phyloP scores from a whole-genome alignment of 2,797 vertebrate genomes.

The Erpetoichthys calabaricus region DNA sequence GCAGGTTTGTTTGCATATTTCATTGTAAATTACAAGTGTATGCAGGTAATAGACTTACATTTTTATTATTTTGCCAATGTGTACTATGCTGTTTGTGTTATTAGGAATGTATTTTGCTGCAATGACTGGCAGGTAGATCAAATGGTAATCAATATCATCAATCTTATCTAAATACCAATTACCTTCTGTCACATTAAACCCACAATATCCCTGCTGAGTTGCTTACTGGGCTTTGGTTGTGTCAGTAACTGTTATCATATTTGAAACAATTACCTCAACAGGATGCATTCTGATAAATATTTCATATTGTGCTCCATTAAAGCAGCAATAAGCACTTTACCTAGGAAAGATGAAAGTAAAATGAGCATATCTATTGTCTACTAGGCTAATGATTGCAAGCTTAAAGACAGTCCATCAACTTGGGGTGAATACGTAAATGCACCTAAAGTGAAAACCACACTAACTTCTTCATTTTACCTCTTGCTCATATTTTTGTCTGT shows the following conservation, averaged over 20 bases:
- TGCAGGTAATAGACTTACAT: no score
- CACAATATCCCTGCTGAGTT: conserved; percentile 22
- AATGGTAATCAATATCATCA: conserved; percentile 21
- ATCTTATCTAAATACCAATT: conserved; percentile 20
- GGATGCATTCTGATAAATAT: conserved; percentile 28
- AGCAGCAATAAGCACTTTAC: conserved; percentile 16
- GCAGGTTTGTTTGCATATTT: no score
- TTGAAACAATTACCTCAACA: conserved; percentile 24
- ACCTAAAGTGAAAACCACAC: no score
- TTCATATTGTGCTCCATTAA: conserved; percentile 30
- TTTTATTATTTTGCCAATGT: no score
- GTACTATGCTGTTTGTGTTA: no score
- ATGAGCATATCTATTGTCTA: conserved; percentile 13
- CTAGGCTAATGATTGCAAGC: conserved; percentile 20
- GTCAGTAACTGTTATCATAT: conserved; percentile 10
- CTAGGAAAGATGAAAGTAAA: conserved; percentile 23
- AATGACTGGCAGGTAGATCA: conserved; percentile 1
- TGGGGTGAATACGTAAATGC: no score
- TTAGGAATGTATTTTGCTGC: background rate
- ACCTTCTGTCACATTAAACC: conserved; percentile 25
- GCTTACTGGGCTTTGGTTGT: conserved; percentile 2
- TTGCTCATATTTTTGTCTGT: no score
- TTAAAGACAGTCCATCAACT: no score
- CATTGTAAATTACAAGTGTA: no score
- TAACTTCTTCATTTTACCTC: no score